A percentile compares a stretch with the other conserved stretches of the same genome.
phyloP scores from a whole-genome alignment of 1,140 invertebrate genomes.

The Rhagoletis pomonella region DNA sequence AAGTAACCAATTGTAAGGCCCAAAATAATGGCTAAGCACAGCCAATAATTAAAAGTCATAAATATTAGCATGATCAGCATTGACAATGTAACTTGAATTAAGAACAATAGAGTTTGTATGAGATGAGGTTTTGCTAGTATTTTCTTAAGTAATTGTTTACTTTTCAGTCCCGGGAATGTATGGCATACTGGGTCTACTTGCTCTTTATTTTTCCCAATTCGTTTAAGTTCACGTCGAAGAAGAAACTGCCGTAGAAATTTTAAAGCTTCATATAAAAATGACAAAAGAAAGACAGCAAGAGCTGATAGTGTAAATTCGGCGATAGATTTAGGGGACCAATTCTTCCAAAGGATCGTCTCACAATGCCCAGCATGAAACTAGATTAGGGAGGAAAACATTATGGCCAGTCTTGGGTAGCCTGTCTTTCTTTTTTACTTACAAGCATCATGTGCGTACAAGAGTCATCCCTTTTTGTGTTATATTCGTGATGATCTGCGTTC shows the following conservation, averaged over 20 bases:
- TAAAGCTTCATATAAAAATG: slow-evolving; percentile 68
- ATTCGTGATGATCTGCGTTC: background rate
- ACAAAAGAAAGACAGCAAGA: slow-evolving; percentile 64
- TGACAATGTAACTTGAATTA: slow-evolving; percentile 90
- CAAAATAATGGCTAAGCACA: slow-evolving; percentile 90
- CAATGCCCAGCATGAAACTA: slow-evolving; percentile 86
- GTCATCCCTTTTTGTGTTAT: background rate
- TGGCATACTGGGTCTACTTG: background rate
- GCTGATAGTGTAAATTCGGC: slow-evolving; percentile 67
- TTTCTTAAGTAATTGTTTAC: slow-evolving; percentile 61
- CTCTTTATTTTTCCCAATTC: slow-evolving; percentile 55
- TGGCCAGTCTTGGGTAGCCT: background rate
- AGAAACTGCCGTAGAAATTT: slow-evolving; percentile 68
- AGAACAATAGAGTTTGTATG: slow-evolving; percentile 90
- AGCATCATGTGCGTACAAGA: background rate
- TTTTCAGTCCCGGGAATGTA: slow-evolving; percentile 58
- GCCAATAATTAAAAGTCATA: slow-evolving; percentile 98
- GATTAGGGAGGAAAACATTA: slow-evolving; percentile 55
- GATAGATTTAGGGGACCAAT: slow-evolving; percentile 77
- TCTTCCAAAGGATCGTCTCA: slow-evolving; percentile 86
- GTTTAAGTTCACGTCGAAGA: slow-evolving; percentile 60
- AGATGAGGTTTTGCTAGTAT: slow-evolving; percentile 77
- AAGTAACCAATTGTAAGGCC: slow-evolving; percentile 94
- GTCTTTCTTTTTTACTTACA: background rate
- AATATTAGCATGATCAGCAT: slow-evolving; percentile 98